phyloP scores from a whole-genome alignment of 2,797 vertebrate species.

The Danio albolineatus region DNA sequence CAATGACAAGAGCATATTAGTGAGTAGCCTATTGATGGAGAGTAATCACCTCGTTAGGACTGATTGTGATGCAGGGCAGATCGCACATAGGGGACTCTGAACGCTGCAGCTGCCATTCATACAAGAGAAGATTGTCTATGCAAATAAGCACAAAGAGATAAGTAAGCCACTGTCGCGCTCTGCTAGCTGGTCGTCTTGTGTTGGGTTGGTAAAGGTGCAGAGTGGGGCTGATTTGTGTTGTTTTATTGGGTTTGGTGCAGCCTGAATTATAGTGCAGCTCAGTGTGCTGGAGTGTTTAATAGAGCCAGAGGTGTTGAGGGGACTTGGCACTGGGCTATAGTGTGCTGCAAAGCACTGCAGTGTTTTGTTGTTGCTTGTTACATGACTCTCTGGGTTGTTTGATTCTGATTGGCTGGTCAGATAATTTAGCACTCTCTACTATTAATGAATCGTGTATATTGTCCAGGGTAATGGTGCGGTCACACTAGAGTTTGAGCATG shows the following conservation, averaged over 20 bases:
- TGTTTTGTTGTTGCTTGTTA: slow-evolving; percentile 29
- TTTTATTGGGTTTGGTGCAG: neutral
- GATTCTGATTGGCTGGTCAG: neutral
- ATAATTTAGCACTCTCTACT: neutral
- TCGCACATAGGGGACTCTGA: slow-evolving; percentile 55
- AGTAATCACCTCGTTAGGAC: slow-evolving; percentile 72
- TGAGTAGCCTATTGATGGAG: slow-evolving; percentile 67
- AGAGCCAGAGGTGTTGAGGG: slow-evolving; percentile 24
- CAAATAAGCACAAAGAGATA: slow-evolving; percentile 52
- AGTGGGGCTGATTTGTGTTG: slow-evolving; percentile 2
- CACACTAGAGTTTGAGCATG: too few species aligned
- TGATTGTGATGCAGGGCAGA: slow-evolving; percentile 55
- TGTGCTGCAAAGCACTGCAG: slow-evolving; percentile 25
- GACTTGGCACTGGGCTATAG: slow-evolving; percentile 19
- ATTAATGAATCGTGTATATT: neutral
- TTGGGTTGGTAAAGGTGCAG: neutral
- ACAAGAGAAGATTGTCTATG: slow-evolving; percentile 62
- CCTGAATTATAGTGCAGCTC: slow-evolving; percentile 17
- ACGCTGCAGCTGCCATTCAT: slow-evolving; percentile 60
- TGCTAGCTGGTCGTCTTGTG: slow-evolving; percentile 4
- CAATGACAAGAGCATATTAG: slow-evolving; percentile 64
- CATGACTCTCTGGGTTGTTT: neutral
- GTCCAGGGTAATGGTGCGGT: neutral
- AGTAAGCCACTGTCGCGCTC: slow-evolving; percentile 12
- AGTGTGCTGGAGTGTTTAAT: slow-evolving; percentile 11